Evolutionary conservation across 1,140 invertebrate species (phyloP).

Genomic region (Luehdorfia chinensis): DNA sequence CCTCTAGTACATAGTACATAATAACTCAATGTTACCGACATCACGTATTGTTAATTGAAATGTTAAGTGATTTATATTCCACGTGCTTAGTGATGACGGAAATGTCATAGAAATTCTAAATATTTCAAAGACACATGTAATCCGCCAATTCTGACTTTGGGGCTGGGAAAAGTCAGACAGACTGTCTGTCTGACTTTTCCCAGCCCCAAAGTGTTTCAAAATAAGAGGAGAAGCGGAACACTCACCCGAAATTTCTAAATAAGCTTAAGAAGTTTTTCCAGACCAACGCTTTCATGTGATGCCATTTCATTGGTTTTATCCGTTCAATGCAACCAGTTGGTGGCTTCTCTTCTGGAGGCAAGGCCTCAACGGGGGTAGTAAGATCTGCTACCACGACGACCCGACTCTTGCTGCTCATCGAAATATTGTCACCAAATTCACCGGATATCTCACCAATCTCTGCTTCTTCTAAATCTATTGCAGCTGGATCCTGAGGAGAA

Average conservation of each 20-base stretch:
- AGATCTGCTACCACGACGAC: constrained; percentile 75
- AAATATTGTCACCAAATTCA: constrained; percentile 90
- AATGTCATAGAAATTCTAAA: too few species aligned
- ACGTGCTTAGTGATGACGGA: too few species aligned
- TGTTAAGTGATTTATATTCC: too few species aligned
- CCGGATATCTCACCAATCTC: constrained; percentile 87
- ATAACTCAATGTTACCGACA: too few species aligned
- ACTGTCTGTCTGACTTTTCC: too few species aligned
- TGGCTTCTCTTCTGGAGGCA: constrained; percentile 80
- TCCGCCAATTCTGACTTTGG: too few species aligned
- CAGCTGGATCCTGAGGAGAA: constrained; percentile 76
- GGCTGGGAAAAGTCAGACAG: too few species aligned
- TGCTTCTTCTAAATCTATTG: constrained; percentile 80
- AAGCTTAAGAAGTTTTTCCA: constrained; percentile 96
- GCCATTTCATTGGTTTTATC: constrained; percentile 81
- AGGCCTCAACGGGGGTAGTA: constrained; percentile 63
- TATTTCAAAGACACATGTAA: too few species aligned
- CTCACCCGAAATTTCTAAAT: constrained; percentile 93
- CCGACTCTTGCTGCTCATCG: constrained; percentile 82
- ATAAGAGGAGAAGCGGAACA: neutral
- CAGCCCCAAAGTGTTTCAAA: too few species aligned
- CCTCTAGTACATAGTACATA: too few species aligned
- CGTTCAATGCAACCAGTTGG: constrained; percentile 74
- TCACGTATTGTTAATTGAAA: too few species aligned
- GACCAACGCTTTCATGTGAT: constrained; percentile 89